phyloP scores from a whole-genome alignment of 30 jellyfish, hydroid and myxozoan species.

The Pelagia noctiluca region DNA sequence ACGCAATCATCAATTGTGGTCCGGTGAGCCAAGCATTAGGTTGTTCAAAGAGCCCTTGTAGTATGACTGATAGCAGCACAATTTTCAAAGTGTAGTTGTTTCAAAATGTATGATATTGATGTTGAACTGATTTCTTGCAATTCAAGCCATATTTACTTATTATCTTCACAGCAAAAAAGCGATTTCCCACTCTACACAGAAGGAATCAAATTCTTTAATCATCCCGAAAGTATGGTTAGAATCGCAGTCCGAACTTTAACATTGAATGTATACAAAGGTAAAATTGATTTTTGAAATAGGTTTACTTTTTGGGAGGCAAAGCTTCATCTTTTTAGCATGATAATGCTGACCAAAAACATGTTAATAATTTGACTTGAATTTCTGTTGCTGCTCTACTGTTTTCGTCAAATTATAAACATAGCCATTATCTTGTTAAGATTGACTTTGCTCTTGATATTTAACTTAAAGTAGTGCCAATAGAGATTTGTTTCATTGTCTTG shows the following conservation, averaged over 20 bases:
- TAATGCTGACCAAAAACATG: no score
- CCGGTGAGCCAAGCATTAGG: no score
- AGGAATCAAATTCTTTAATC: constrained; percentile 92
- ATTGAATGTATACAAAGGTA: constrained; percentile 91
- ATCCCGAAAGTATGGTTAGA: constrained; percentile 93
- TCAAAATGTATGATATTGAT: background rate
- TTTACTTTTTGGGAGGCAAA: background rate
- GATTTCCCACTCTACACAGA: constrained; percentile 97
- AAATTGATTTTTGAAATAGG: background rate
- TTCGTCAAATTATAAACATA: no score
- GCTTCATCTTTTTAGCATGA: background rate
- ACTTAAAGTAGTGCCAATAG: no score
- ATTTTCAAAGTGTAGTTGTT: no score
- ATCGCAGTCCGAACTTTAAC: constrained; percentile 94
- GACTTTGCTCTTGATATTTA: no score
- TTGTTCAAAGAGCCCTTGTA: no score
- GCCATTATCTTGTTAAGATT: no score
- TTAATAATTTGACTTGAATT: no score
- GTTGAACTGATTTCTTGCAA: background rate
- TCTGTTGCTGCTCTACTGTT: no score
- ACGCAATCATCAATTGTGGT: no score
- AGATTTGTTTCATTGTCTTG: background rate
- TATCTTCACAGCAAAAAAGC: constrained; percentile 56
- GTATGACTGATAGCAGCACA: no score
- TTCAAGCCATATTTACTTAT: background rate